Percentiles rank a stretch among this genome's conserved stretches.
phyloP scores from a whole-genome alignment of 2,888 invertebrate species.

The Autographa gamma region DNA sequence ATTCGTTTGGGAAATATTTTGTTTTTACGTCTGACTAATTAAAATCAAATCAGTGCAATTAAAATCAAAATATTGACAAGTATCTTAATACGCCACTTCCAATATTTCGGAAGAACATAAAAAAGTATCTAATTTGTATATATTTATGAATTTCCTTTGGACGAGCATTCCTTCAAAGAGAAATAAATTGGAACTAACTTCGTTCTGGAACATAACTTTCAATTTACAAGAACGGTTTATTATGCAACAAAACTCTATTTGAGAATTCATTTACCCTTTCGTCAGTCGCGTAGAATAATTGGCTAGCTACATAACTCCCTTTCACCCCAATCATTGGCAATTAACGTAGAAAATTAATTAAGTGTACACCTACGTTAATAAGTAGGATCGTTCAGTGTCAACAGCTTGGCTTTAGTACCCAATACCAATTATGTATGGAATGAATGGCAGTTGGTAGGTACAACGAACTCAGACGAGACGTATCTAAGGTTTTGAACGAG shows the following conservation, averaged over 20 bases:
- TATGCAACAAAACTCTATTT: constrained; percentile 36
- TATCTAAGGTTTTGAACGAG: neutral
- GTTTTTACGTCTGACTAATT: neutral
- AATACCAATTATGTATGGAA: constrained; percentile 4
- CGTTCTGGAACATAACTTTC: constrained; percentile 21
- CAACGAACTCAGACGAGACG: neutral
- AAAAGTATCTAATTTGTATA: neutral
- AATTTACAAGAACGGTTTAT: constrained; percentile 21
- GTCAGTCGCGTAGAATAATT: neutral
- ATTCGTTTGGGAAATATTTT: neutral
- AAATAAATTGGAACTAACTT: constrained; percentile 39
- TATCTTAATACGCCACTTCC: too few species aligned
- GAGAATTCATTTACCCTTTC: constrained; percentile 22
- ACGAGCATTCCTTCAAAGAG: constrained; percentile 19
- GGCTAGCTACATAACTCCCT: neutral
- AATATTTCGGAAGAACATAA: neutral
- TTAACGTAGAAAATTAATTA: constrained; percentile 37
- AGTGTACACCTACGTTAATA: constrained; percentile 15
- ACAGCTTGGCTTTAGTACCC: constrained; percentile 10
- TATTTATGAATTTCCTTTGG: neutral
- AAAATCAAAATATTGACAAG: neutral
- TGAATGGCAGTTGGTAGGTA: neutral
- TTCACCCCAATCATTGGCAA: constrained; percentile 30
- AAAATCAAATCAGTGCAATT: neutral
- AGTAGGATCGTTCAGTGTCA: constrained; percentile 20